Conservation (phyloP, 2,888 invertebrate species). For the Drosophila diplacantha region DNA sequence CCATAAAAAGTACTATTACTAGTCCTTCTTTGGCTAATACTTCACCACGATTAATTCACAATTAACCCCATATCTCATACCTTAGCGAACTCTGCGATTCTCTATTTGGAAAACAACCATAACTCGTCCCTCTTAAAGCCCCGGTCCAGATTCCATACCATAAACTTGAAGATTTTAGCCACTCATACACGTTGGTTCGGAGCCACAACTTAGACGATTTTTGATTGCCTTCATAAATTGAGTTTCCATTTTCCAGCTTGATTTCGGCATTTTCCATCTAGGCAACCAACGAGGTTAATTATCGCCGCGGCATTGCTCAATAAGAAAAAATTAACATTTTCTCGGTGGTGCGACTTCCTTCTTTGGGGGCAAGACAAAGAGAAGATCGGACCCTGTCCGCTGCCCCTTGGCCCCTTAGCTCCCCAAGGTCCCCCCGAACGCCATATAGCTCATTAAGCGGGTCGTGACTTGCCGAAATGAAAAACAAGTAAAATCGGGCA, state of each 20-base stretch:
- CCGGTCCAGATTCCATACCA: neutral
- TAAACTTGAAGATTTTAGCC: neutral
- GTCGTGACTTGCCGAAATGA: conserved; percentile 72
- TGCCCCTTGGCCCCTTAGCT: neutral
- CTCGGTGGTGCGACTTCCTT: conserved; percentile 52
- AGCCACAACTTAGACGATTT: conserved; percentile 9
- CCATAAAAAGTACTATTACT: neutral
- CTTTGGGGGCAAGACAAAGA: conserved; percentile 57
- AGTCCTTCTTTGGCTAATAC: neutral
- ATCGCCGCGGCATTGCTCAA: conserved; percentile 60
- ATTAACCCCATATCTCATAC: neutral
- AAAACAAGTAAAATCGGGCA: conserved; percentile 65
- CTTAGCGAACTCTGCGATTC: neutral
- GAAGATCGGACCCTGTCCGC: conserved; percentile 60
- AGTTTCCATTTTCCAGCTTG: conserved; percentile 44
- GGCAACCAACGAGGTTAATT: conserved; percentile 64
- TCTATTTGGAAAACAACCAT: neutral
- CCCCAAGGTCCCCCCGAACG: neutral
- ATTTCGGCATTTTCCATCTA: conserved; percentile 43
- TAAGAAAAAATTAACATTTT: conserved; percentile 66
- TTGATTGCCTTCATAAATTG: conserved; percentile 38
- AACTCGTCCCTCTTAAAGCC: neutral
- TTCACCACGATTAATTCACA: neutral
- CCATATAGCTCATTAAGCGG: conserved; percentile 64
- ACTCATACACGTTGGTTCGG: conserved; percentile 12